A percentile compares a stretch with the other conserved stretches of the same genome.
Evolutionary conservation across 2,113 vertebrate species (phyloP).

Genomic region (Larimichthys polyactis): DNA sequence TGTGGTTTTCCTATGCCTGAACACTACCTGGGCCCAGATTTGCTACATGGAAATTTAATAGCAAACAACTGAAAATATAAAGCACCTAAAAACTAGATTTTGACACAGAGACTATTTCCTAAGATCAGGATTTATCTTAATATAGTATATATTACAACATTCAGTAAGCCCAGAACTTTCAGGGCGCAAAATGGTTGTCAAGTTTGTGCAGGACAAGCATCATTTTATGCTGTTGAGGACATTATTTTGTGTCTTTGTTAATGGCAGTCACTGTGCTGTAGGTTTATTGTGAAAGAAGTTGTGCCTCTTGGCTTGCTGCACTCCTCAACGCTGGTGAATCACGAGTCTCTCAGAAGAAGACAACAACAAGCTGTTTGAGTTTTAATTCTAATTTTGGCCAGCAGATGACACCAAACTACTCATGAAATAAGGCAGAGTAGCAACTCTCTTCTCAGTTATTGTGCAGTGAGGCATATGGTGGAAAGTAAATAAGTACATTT

Average conservation of each 20-base stretch:
- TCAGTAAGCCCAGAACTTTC: too few species aligned
- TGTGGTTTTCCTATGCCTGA: too few species aligned
- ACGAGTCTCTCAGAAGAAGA: conserved; percentile 7
- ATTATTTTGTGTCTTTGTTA: background rate
- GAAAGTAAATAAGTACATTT: background rate
- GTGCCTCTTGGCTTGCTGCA: conserved; percentile 8
- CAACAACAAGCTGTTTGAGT: conserved; percentile 10
- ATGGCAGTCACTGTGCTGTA: background rate
- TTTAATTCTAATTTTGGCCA: conserved; percentile 47
- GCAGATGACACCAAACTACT: conserved; percentile 67
- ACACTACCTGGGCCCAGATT: background rate
- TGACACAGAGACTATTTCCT: background rate
- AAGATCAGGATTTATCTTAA: too few species aligned
- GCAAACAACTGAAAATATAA: background rate
- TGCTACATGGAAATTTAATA: background rate
- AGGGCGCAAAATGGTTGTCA: too few species aligned
- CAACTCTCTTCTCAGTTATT: background rate
- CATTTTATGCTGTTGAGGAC: too few species aligned
- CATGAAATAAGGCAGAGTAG: background rate
- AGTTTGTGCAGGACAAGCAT: background rate
- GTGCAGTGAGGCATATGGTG: background rate
- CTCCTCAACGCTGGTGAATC: conserved; percentile 19
- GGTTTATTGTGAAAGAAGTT: conserved; percentile 7
- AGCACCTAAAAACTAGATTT: background rate
- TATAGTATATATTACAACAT: too few species aligned